Evolutionary conservation across 2,113 vertebrate species (phyloP).

Genomic region (Tragelaphus imberbis): DNA sequence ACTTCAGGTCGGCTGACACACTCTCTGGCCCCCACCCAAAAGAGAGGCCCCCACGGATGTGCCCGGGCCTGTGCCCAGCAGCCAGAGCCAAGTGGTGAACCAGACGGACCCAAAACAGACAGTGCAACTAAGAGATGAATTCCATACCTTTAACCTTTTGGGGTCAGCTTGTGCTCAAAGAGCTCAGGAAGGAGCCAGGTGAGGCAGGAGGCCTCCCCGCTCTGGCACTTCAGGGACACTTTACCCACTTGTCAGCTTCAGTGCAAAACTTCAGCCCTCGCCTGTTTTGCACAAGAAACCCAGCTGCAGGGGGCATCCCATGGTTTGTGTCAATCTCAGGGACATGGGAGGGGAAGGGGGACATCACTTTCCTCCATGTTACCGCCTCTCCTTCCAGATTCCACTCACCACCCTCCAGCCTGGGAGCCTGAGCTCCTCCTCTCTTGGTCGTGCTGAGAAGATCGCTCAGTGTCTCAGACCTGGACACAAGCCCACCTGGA

Average conservation of each 20-base stretch:
- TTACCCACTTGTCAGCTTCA: background rate
- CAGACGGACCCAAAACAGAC: background rate
- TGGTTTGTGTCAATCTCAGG: background rate
- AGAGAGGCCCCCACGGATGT: rapidly evolving
- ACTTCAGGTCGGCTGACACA: background rate
- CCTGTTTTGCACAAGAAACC: background rate
- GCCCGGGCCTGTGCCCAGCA: background rate
- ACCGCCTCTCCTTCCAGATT: background rate
- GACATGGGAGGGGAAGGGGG: background rate
- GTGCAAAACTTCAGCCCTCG: background rate
- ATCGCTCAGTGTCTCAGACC: background rate
- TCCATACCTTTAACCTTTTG: background rate
- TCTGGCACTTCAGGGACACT: background rate
- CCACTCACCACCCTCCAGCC: background rate
- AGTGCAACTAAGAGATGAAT: background rate
- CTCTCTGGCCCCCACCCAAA: background rate
- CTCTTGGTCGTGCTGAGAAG: background rate
- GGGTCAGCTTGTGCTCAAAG: background rate
- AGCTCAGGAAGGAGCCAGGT: background rate
- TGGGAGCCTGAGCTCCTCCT: background rate
- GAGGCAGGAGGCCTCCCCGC: background rate
- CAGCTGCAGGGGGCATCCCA: background rate
- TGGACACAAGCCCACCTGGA: background rate
- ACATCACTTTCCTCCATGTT: background rate
- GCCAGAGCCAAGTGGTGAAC: background rate